Conservation (phyloP, 2,797 vertebrate species). For the Margarornis squamiger region DNA sequence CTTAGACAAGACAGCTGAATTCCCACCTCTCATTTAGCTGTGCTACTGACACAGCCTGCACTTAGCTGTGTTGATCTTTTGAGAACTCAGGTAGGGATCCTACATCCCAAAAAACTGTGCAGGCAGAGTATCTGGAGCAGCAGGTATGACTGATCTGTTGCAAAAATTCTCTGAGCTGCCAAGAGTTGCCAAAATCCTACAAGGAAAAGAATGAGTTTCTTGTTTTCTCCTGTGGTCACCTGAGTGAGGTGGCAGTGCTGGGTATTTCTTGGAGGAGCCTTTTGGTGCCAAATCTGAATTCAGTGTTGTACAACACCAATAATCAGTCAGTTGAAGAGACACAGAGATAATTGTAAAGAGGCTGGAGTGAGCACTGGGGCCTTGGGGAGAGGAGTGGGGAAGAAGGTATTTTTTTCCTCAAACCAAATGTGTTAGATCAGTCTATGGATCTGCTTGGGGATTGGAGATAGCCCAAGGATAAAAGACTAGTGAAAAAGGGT, state of each 20-base stretch:
- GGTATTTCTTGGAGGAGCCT: neutral
- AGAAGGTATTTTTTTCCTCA: neutral
- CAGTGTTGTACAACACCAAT: neutral
- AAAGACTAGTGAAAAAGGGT: neutral
- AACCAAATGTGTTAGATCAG: neutral
- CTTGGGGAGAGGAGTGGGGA: neutral
- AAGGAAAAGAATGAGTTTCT: neutral
- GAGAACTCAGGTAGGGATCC: neutral
- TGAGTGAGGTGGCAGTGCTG: neutral
- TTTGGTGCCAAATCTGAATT: neutral
- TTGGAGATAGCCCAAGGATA: neutral
- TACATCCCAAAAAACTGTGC: neutral
- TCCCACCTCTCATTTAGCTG: neutral
- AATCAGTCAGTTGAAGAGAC: neutral
- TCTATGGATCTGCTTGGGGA: neutral
- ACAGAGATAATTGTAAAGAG: neutral
- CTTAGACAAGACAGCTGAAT: neutral
- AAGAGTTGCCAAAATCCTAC: neutral
- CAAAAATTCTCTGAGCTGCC: neutral
- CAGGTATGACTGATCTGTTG: neutral
- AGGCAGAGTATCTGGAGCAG: neutral
- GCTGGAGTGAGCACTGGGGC: accelerated
- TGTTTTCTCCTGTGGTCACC: neutral
- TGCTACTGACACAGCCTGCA: neutral
- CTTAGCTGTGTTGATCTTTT: neutral